phyloP scores from a whole-genome alignment of 2,113 vertebrate genomes.

The Bothrops jararaca region DNA sequence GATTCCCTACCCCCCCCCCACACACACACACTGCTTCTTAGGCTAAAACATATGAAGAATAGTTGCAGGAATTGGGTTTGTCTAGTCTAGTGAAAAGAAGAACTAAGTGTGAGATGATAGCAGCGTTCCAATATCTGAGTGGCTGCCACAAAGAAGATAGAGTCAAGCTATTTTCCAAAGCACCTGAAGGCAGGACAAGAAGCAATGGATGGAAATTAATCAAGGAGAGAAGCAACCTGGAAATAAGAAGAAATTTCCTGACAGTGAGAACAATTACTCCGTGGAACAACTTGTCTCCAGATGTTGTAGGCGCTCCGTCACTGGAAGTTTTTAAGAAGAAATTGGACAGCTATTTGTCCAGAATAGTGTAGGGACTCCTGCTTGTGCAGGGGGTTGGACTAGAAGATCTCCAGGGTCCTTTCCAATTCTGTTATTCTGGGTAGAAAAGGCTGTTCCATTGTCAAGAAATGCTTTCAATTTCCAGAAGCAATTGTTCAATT shows the following conservation, averaged over 20 bases:
- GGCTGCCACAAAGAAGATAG: neutral
- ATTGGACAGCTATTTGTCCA: neutral
- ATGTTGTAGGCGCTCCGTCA: neutral
- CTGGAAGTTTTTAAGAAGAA: neutral
- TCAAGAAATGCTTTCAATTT: neutral
- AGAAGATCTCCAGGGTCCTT: neutral
- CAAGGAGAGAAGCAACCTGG: neutral
- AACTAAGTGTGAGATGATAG: neutral
- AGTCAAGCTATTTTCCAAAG: neutral
- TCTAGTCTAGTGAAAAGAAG: neutral
- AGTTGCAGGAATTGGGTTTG: neutral
- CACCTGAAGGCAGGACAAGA: neutral
- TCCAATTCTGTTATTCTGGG: neutral
- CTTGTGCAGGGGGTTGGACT: neutral
- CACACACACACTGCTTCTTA: neutral
- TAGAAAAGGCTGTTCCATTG: neutral
- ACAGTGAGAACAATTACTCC: neutral
- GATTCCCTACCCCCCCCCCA: rapidly evolving
- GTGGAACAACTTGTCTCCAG: neutral
- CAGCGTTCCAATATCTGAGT: neutral
- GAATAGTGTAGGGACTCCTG: neutral
- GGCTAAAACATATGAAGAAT: neutral
- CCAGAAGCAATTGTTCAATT: neutral
- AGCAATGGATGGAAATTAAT: neutral
- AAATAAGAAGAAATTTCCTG: neutral